phyloP scores from a whole-genome alignment of 2,113 vertebrate species.

The Protobothrops mucrosquamatus region DNA sequence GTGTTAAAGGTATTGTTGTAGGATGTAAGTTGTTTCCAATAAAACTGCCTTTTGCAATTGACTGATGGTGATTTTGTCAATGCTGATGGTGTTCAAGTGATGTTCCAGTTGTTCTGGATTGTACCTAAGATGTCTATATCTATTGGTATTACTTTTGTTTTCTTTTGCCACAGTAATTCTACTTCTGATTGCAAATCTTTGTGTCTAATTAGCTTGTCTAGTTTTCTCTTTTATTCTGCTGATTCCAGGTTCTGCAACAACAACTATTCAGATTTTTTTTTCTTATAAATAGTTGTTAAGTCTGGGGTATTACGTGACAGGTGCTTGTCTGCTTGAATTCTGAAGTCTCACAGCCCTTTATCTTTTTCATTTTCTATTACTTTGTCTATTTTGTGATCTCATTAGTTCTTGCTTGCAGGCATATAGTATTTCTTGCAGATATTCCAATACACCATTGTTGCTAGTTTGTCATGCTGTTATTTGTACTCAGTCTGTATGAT shows the following conservation, averaged over 20 bases:
- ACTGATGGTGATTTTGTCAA: not conserved
- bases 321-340: not conserved
- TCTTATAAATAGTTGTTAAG: not conserved
- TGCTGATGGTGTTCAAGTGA: not conserved
- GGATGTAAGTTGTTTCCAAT: not conserved
- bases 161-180: not conserved
- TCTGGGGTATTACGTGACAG: not conserved
- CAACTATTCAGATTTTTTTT: not conserved
- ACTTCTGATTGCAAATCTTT: not conserved
- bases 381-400: not conserved
- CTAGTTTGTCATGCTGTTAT: not conserved
- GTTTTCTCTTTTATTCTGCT: not conserved
- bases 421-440: not conserved
- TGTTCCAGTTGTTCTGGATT: not conserved
- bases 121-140: not conserved
- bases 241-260: not conserved
- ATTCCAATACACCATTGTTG: not conserved
- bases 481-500: not conserved
- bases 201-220: not conserved
- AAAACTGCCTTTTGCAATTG: not conserved
- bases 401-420: not conserved
- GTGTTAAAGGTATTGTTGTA: not conserved
- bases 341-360: not conserved
- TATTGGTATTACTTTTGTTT: not conserved
- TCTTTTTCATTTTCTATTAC: not conserved